Conservation (phyloP, 2,888 invertebrate genomes). For the Apamea sordens region DNA sequence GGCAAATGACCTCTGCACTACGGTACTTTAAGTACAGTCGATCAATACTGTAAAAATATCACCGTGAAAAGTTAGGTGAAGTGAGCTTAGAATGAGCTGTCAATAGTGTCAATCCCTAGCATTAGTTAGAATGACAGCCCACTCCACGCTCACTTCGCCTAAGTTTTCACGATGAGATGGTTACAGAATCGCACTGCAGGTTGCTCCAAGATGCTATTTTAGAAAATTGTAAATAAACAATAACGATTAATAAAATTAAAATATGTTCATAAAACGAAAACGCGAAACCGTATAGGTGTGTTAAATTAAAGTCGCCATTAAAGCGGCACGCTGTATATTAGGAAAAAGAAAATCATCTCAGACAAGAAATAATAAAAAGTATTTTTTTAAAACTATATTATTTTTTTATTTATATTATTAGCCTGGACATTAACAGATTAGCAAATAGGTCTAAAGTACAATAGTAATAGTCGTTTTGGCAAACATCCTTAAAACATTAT, state of each 20-base stretch:
- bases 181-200: not conserved
- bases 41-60: no score
- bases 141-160: no score
- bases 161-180: no score
- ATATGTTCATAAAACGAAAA: not conserved
- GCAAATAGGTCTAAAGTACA: conserved; percentile 42
- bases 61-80: no score
- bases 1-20: not conserved
- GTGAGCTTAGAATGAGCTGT: no score
- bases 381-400: not conserved
- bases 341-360: not conserved
- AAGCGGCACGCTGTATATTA: not conserved
- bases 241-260: no score
- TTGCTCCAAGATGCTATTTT: not conserved
- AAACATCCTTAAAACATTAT: conserved; percentile 28
- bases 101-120: no score
- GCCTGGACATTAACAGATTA: conserved; percentile 17
- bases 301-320: not conserved
- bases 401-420: not conserved
- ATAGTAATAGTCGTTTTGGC: conserved; percentile 46
- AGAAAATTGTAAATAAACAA: no score
- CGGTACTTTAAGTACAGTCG: not conserved
- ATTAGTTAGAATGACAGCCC: no score
- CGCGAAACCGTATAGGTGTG: not conserved
- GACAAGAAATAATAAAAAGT: not conserved